Evolutionary conservation across 2,888 invertebrate species (phyloP).

Genomic region (Cephus sareptanus): DNA sequence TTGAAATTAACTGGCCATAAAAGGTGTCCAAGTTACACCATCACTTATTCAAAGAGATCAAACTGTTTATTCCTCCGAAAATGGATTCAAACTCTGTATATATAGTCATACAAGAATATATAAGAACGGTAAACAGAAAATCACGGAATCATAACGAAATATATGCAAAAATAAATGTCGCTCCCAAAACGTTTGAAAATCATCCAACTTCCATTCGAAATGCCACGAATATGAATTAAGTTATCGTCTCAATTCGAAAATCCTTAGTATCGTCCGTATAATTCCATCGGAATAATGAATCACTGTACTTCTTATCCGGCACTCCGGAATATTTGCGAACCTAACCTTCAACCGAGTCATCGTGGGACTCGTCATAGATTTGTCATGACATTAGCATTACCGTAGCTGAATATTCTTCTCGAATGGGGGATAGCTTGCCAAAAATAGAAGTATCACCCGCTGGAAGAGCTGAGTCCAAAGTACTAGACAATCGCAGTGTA

Average conservation of each 20-base stretch:
- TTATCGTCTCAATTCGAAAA: not conserved
- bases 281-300: not conserved
- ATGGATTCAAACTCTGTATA: not conserved
- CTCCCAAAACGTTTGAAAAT: not conserved
- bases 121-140: not conserved
- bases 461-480: not conserved
- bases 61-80: not conserved
- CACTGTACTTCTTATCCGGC: not conserved
- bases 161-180: not conserved
- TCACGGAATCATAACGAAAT: not conserved
- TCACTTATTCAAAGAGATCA: not conserved
- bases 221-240: not conserved
- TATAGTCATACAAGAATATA: not conserved
- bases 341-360: not conserved
- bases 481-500: not conserved
- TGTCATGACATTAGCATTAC: not conserved
- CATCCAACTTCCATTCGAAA: not conserved
- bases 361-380: not conserved
- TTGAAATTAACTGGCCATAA: not conserved
- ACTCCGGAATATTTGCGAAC: not conserved
- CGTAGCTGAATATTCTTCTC: not conserved
- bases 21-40: not conserved
- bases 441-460: not conserved
- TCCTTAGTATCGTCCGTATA: not conserved
- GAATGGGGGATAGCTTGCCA: not conserved